A percentile compares a stretch with the other conserved stretches of the same genome.
These are phyloP conservation scores for Zoanthus sansibaricus DNA, from an alignment of 92 coral and sea anemone genomes.

Conservation along the genomic window DNA sequence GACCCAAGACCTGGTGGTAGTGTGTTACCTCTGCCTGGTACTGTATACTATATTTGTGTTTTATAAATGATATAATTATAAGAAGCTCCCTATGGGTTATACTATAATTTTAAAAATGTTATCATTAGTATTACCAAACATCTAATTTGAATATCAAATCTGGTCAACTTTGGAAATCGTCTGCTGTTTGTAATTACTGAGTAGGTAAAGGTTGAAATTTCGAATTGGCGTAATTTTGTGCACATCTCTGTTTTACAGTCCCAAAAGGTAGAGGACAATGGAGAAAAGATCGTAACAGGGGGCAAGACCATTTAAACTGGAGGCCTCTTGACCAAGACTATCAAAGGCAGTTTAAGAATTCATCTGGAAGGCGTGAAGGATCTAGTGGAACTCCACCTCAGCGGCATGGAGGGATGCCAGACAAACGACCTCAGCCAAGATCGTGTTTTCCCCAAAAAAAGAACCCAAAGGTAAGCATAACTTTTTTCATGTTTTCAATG, in stretches of 20 bases:
- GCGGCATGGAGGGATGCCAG: slow-evolving; percentile 67
- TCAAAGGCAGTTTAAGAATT: slow-evolving; percentile 62
- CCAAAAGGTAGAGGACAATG: slow-evolving; percentile 71
- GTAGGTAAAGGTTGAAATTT: no score
- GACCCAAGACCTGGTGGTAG: no score
- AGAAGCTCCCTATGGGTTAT: no score
- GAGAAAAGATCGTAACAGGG: slow-evolving; percentile 64
- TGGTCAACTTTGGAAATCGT: no score
- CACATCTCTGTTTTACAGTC: slow-evolving; percentile 22
- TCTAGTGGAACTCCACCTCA: slow-evolving; percentile 67
- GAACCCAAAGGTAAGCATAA: slow-evolving; percentile 34
- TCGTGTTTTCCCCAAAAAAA: slow-evolving; percentile 39
- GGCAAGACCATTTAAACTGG: slow-evolving; percentile 58
- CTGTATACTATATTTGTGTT: no score
- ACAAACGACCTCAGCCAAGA: slow-evolving; percentile 83
- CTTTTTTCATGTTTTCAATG: slow-evolving; percentile 9
- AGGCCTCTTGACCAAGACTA: slow-evolving; percentile 66
- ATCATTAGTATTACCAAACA: no score
- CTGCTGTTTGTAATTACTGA: no score
- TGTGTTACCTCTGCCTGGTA: no score
- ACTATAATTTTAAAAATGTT: no score
- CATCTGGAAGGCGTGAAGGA: slow-evolving; percentile 61
- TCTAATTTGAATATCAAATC: no score
- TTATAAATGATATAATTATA: no score
- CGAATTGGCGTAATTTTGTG: not conserved